Percentiles rank a stretch among this genome's conserved stretches.
Conservation (phyloP, 1,140 invertebrate species). For the Eciton burchellii region DNA sequence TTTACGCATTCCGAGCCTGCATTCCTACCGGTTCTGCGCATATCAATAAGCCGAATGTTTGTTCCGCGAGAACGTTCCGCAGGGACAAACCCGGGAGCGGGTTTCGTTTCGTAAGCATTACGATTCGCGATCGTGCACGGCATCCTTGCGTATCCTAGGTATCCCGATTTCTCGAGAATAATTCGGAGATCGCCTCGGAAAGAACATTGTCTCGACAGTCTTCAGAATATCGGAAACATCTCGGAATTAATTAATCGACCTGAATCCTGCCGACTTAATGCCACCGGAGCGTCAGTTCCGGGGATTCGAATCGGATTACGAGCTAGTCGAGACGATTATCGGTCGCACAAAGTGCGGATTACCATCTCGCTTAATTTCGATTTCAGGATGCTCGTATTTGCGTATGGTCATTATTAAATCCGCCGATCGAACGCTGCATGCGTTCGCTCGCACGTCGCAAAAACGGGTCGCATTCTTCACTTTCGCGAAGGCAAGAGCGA, state of each 20-base stretch:
- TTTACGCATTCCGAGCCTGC: not conserved
- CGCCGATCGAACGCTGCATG: slow-evolving; percentile 4
- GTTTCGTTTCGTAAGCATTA: no score
- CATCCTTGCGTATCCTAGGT: no score
- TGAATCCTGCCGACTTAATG: slow-evolving; percentile 16
- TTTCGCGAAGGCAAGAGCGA: not conserved
- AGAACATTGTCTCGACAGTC: not conserved
- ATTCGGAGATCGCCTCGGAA: not conserved
- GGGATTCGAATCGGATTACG: slow-evolving; percentile 75
- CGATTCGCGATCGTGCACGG: no score
- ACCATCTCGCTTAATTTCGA: slow-evolving; percentile 22
- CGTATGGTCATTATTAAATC: slow-evolving; percentile 42
- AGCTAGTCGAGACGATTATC: slow-evolving; percentile 24
- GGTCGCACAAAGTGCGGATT: slow-evolving; percentile 66
- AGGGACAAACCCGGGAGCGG: no score
- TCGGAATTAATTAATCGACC: slow-evolving; percentile 9
- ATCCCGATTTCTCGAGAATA: not conserved
- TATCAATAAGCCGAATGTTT: not conserved
- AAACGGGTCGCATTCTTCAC: not conserved
- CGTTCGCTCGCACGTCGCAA: not conserved
- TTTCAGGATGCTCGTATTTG: slow-evolving; percentile 53
- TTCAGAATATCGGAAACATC: not conserved
- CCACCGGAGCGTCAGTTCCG: slow-evolving; percentile 68
- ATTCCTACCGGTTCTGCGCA: not conserved
- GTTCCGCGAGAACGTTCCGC: no score